Evolutionary conservation across 2,797 vertebrate species (phyloP), one percentile per base, ranked within the genome.

Genomic region (Cichlasoma orientale): DNA sequence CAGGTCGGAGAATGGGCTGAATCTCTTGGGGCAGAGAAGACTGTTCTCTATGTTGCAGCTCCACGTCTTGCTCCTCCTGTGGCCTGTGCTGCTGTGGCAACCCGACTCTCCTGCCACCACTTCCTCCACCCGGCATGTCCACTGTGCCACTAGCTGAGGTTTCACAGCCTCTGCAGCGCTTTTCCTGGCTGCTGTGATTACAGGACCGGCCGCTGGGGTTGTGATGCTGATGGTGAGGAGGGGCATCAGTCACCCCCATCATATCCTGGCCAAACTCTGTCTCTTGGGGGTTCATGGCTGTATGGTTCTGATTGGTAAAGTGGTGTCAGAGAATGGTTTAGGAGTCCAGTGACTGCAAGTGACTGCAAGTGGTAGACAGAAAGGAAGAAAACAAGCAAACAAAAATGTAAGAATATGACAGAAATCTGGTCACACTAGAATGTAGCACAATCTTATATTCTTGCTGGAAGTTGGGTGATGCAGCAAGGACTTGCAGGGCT

Each of bases 231-330:
- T 92, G 90, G 59, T 84, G 85, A 75, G 86, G 82, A 27, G 82
- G 58, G 2, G 79, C 53, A 9, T 88, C 82, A 0, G 78, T 19
- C 3, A 95, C 96, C 87, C 98, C 97, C 44, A 94, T 96, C 55
- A 95, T 92, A 78, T 96, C 96, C 72, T 97, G 96, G 33, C 84
- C 92, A 74, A 92, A 93, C 79, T 97, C 95, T 57, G 91, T 93
- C 88, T 96, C 96, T 88, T 95, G 94, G 83, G 95, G 41, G 41
- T 68, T 50, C 63, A 68, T 97, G 94, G 92, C 93, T 94, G 86
- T 77, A 82, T 91, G 84, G 91, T 81, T 80, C 86, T 68, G 81
- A 50, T 77, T n/a, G 82, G 61, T 95, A 95, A 59, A 89, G 83
- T 29, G 52, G 74, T 75, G 70, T 86, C 16, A 69, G 54, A 41